Base-by-base conservation (phyloP, 2,888 invertebrate species). In the Heliconius ismenius region DNA sequence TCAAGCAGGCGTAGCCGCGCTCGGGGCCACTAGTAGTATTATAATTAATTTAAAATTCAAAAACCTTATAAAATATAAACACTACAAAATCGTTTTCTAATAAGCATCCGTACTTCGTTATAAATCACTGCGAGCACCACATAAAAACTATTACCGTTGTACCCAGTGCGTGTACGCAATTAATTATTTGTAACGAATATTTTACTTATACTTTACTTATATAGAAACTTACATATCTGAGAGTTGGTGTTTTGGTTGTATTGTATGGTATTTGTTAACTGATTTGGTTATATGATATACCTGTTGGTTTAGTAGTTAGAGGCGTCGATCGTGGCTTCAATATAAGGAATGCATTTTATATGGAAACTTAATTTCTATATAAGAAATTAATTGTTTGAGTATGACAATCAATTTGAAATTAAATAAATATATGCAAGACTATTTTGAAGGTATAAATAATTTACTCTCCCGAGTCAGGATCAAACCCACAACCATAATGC, bases 161-260 rank as follows among this genome's bases (percentile, higher is more conserved):
- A 80, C 73, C 69, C 63, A 70, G 77, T 79, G 78, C 82, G 74
- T 81, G 82, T 82, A 82, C 78, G 81, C 80, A 77, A 82, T 82
- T 81, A 81, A 81, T 82, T 81, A 82, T 78, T 32, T 80, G 78
- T 81, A 81, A 81, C 80, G 77, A 81, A 79, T 79, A 80, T 78
- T 80, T 76, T 79, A 76, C 74, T 76, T 72, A 78, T 73, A 49
- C 18, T 49, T 49, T 72, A 49, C 49, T 49, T 49, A 18, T 49
- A 79, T 77, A 63, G 75, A 77, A 77, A 78, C 76, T 74, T 76
- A 79, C 75, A 78, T 58, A 78, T 79, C 76, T 78, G 70, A 75
- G 64, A 78, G 77, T 77, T 77, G 75, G 79, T 65, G 73, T 77
- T 74, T 75, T 49, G 63, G 49, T 74, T 49, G 72, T 65, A 21